These are phyloP conservation scores for Epinephelus awoara DNA, from an alignment of 2,797 vertebrate species.

Conservation along the genomic window DNA sequence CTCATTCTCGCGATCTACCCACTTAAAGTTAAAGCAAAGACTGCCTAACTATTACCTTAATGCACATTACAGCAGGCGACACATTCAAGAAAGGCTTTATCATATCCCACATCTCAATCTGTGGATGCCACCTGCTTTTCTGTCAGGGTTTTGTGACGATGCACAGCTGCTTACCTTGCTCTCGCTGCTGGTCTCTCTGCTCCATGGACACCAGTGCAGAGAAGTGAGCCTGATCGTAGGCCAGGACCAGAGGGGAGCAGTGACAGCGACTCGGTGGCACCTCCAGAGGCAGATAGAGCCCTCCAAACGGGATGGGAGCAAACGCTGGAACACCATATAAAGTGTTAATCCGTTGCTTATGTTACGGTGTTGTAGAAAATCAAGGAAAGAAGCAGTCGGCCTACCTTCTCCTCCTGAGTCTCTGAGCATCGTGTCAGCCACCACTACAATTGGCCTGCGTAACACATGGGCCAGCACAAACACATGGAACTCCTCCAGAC, in stretches of 20 bases:
- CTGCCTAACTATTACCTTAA: constrained; percentile 22
- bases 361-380: neutral
- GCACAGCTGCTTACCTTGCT: constrained; percentile 90
- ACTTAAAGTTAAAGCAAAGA: constrained; percentile 48
- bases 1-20: constrained; percentile 40
- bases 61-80: constrained; percentile 1
- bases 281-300: constrained; percentile 97
- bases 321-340: constrained; percentile 86
- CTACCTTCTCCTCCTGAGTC: constrained; percentile 98
- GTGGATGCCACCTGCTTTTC: neutral
- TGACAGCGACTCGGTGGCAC: constrained; percentile 97
- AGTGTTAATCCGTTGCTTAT: neutral
- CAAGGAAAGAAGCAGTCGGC: neutral
- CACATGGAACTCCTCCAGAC: constrained; percentile 98
- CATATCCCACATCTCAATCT: neutral
- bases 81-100: constrained; percentile 21
- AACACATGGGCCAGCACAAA: constrained; percentile 97
- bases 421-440: constrained; percentile 97
- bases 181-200: constrained; percentile 97
- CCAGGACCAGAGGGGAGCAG: constrained; percentile 97
- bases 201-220: constrained; percentile 99
- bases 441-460: constrained; percentile 94
- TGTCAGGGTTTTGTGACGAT: neutral
- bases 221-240: constrained; percentile 99
- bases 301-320: constrained; percentile 97